Evolutionary conservation across 2,888 invertebrate species (phyloP), one percentile per base, ranked within the genome.

Genomic region (Imbricaverruca yamaguchii): DNA sequence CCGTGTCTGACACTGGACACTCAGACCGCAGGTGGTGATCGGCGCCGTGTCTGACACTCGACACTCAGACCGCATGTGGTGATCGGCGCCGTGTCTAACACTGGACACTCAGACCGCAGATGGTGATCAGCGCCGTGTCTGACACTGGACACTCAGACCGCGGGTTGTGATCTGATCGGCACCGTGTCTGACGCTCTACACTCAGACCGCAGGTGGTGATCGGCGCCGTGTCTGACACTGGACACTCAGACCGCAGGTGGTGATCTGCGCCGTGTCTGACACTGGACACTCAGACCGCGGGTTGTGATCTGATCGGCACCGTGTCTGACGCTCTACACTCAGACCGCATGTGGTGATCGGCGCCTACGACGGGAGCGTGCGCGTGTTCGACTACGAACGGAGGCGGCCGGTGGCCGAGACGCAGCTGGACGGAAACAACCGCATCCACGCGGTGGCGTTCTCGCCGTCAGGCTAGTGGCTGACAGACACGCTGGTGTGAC

Each of bases 351-450:
- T 74, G 74, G 74, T 55, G 53, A 74, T 74, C 53, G 74, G 53
- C 74, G 74, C 74, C 21, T 74, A 74, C 53, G 74, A 74, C 74
- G 74, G 74, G 21, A 55, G 21, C 74, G 55, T 74, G 18, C 53
- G 74, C 9, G 53, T 74, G 21, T 74, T n/a, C 21, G 55, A 74
- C 55, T 74, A 53, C 74, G 13, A 74, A 55, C 74, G 11, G 15
- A 74, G 11, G 21, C 53, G 21, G 21, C 74, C 55, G 74, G 74
- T 74, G 10, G 18, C 8, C 53, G 53, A 74, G 21, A 74, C 74
- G 0, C 1, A 7, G 21, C 53, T 74, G 53, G 12, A 23, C 10
- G 74, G 74, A 7, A 74, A 10, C 53, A 74, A 55, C 55, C 53
- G 55, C 39, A 11, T 74, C 53, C 74, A 74, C 55, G 55, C 74